Evolutionary conservation across 2,113 vertebrate genomes (phyloP).

Genomic region (Naja naja): DNA sequence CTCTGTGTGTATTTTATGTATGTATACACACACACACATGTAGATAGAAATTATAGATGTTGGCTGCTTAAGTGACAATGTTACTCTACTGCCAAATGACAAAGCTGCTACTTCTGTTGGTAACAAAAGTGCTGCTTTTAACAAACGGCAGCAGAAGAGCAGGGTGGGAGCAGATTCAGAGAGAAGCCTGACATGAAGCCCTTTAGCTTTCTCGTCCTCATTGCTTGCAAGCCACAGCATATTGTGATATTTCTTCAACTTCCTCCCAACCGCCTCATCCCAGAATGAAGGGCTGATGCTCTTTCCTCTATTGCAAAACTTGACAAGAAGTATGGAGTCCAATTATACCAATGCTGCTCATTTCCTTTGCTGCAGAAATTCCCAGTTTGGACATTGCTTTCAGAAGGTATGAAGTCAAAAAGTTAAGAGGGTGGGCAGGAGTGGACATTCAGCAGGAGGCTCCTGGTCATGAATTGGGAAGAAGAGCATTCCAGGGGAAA

Average conservation of each 20-base stretch:
- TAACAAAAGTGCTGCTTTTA: background rate
- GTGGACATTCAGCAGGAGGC: background rate
- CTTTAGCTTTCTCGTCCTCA: background rate
- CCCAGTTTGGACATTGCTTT: slow-evolving; percentile 26
- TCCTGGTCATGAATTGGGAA: background rate
- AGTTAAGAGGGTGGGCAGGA: background rate
- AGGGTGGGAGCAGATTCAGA: background rate
- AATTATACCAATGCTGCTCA: background rate
- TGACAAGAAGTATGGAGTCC: background rate
- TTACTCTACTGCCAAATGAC: rapidly evolving
- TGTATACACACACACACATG: background rate
- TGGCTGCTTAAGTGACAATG: background rate
- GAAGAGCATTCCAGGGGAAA: background rate
- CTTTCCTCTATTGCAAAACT: background rate
- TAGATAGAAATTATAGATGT: background rate
- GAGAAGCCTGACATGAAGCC: background rate
- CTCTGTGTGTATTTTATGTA: background rate
- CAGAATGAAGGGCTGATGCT: background rate
- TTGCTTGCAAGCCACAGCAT: background rate
- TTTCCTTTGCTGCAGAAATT: slow-evolving; percentile 15
- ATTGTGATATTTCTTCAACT: background rate
- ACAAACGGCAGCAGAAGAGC: background rate
- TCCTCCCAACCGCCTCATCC: rapidly evolving
- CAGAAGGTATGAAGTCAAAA: background rate
- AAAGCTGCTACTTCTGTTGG: background rate